Conservation (phyloP, 1,140 invertebrate genomes). For the Heliconius himera region DNA sequence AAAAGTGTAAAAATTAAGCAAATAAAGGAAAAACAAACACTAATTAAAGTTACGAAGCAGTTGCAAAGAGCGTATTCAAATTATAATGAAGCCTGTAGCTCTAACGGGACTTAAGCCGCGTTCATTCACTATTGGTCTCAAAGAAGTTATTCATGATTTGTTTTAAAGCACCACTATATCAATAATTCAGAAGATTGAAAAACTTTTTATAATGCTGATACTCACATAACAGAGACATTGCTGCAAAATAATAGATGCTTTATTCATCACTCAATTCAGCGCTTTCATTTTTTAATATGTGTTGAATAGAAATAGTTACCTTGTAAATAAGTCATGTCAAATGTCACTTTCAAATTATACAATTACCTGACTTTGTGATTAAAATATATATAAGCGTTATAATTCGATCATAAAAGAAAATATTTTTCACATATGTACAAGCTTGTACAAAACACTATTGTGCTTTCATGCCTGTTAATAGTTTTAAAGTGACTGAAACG, state of each 20-base stretch:
- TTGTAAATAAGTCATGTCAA: too few species aligned
- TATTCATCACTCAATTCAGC: neutral
- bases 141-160: constrained; percentile 17
- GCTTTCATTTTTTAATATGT: too few species aligned
- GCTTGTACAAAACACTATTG: neutral
- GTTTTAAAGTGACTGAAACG: constrained; percentile 3
- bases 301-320: too few species aligned
- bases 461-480: constrained; percentile 13
- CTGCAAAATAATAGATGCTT: neutral
- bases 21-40: neutral
- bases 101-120: neutral
- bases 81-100: constrained; percentile 17
- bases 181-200: neutral
- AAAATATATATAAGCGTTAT: too few species aligned
- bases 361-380: too few species aligned
- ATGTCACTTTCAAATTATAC: too few species aligned
- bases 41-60: constrained; percentile 6
- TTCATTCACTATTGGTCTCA: constrained; percentile 5
- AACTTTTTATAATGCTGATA: neutral
- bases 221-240: neutral
- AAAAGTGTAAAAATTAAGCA: neutral
- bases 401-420: too few species aligned
- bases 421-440: neutral
- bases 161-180: neutral
- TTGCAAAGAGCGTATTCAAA: constrained; percentile 11